Percentiles rank a stretch among this genome's conserved stretches.
Conservation (phyloP, 2,797 vertebrate genomes). For the Sparidentex hasta region DNA sequence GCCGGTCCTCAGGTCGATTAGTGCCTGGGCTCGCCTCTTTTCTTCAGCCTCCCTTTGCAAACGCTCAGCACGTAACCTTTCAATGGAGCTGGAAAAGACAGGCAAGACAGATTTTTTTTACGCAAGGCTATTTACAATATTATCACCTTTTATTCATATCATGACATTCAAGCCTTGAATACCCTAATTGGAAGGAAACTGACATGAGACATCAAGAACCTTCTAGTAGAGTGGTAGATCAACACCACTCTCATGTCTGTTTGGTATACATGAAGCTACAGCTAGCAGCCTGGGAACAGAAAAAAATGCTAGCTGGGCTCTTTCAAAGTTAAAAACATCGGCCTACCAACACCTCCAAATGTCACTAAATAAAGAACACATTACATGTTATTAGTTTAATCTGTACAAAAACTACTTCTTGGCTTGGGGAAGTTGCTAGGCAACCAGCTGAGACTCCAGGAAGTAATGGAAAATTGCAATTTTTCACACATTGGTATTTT, state of each 20-base stretch:
- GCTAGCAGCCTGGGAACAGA: neutral
- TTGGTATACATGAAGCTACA: neutral
- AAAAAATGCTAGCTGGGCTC: neutral
- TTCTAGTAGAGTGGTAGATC: too few relatives aligned
- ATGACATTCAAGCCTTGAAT: neutral
- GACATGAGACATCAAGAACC: neutral
- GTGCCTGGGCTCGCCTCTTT: conserved; percentile 81
- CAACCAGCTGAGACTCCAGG: too few relatives aligned
- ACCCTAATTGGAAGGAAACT: neutral
- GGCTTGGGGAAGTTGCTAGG: neutral
- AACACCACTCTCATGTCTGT: neutral
- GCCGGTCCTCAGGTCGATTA: conserved; percentile 80
- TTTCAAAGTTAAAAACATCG: neutral
- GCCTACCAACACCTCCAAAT: neutral
- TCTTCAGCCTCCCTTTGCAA: conserved; percentile 87
- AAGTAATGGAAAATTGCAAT: neutral
- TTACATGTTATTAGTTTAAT: neutral
- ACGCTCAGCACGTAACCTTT: conserved; percentile 88
- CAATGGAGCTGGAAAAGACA: conserved; percentile 76
- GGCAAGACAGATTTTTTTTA: neutral
- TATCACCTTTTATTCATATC: neutral
- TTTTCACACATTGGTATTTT: neutral
- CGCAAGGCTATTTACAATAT: neutral
- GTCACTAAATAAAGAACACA: neutral
- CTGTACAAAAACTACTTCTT: neutral